A percentile compares a stretch with the other conserved stretches of the same genome.
Evolutionary conservation across 2,888 invertebrate genomes (phyloP).

Genomic region (Biston betularia): DNA sequence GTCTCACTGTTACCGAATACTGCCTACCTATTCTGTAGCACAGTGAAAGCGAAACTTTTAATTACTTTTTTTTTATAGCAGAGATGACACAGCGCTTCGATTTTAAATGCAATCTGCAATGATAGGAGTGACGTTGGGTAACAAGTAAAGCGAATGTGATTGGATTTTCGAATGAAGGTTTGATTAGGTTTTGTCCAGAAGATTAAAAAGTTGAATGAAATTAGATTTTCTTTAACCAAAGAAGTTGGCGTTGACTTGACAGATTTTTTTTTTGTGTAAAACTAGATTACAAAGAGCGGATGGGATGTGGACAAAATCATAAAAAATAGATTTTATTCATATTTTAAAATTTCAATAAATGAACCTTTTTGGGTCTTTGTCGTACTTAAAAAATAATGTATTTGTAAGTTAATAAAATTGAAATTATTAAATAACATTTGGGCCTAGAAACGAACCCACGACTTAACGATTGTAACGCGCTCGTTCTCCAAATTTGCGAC

Average conservation of each 20-base stretch:
- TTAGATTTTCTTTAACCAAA: not conserved
- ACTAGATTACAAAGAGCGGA: too few relatives aligned
- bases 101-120: conserved; percentile 60
- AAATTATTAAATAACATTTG: too few relatives aligned
- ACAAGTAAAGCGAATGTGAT: conserved; percentile 63
- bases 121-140: conserved; percentile 56
- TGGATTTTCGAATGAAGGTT: conserved; percentile 51
- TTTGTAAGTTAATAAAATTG: too few relatives aligned
- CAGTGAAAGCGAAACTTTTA: conserved; percentile 82
- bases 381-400: too few relatives aligned
- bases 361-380: too few relatives aligned
- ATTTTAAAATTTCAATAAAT: too few relatives aligned
- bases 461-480: too few relatives aligned
- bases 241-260: not conserved
- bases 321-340: too few relatives aligned
- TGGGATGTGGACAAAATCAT: too few relatives aligned
- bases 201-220: conserved; percentile 4
- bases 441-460: too few relatives aligned
- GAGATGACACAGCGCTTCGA: conserved; percentile 77
- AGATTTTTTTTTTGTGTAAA: too few relatives aligned
- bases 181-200: conserved; percentile 18
- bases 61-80: conserved; percentile 75
- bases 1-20: conserved; percentile 76
- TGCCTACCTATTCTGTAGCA: conserved; percentile 68
- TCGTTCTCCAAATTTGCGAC: too few relatives aligned